Evolutionary conservation across 2,888 invertebrate genomes (phyloP).

Genomic region (Xiphydria camelus): DNA sequence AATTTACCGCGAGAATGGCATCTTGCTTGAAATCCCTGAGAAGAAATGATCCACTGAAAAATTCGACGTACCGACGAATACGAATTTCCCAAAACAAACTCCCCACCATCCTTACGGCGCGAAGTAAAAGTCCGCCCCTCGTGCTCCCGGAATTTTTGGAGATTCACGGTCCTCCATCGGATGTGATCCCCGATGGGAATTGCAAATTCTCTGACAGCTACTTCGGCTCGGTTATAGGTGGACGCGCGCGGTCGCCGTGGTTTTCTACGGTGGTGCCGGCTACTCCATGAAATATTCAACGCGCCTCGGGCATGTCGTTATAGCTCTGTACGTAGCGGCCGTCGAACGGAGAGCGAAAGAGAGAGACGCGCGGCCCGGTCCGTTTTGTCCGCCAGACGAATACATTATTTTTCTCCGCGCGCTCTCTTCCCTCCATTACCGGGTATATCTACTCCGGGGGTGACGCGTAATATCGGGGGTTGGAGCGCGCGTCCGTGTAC

Average conservation of each 20-base stretch:
- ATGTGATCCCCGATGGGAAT: conserved; percentile 20
- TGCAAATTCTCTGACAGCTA: conserved; percentile 25
- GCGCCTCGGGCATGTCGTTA: conserved; percentile 46
- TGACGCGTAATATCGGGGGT: too few relatives aligned
- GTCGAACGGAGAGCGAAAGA: conserved; percentile 10
- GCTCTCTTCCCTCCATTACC: too few relatives aligned
- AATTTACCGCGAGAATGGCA: too few relatives aligned
- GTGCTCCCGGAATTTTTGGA: conserved; percentile 20
- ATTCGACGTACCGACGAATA: too few relatives aligned
- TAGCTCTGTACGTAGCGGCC: conserved; percentile 33
- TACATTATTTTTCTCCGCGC: conserved; percentile 39
- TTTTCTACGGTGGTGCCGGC: conserved; percentile 38
- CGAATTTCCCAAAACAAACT: too few relatives aligned
- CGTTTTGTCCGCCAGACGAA: conserved; percentile 40
- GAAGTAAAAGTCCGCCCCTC: too few relatives aligned
- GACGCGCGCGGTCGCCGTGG: conserved; percentile 22
- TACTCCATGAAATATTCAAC: conserved; percentile 53
- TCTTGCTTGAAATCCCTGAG: too few relatives aligned
- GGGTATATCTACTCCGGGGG: too few relatives aligned
- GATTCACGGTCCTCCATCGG: conserved; percentile 8
- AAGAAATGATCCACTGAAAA: too few relatives aligned
- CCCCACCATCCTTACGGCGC: too few relatives aligned
- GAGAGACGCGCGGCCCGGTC: conserved; percentile 18
- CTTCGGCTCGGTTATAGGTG: conserved; percentile 12
- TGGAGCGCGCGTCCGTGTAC: too few relatives aligned